These are phyloP conservation scores for Chelidonichthys spinosus DNA, from an alignment of 2,797 vertebrate genomes.

Conservation along the genomic window DNA sequence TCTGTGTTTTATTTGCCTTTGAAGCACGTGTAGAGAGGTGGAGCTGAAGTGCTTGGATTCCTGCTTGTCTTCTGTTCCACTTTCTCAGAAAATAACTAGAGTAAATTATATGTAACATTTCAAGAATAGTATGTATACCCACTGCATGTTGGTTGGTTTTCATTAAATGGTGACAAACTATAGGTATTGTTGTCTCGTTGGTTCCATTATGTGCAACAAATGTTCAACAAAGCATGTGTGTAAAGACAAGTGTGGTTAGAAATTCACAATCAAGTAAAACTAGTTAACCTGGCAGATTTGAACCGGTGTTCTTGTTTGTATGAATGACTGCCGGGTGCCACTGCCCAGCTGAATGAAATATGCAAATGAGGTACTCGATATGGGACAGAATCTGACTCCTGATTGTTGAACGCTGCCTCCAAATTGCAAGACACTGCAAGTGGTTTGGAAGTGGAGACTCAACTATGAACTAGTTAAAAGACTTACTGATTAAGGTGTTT, in stretches of 20 bases:
- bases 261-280: background rate
- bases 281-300: background rate
- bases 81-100: background rate
- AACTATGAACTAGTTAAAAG: background rate
- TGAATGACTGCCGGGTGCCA: background rate
- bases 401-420: background rate
- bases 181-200: background rate
- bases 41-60: background rate
- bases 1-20: constrained; percentile 48
- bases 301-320: background rate
- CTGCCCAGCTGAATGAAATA: constrained; percentile 22
- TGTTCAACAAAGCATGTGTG: background rate
- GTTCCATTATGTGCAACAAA: constrained; percentile 3
- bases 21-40: constrained; percentile 22
- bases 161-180: too few species aligned
- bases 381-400: background rate
- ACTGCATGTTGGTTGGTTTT: background rate
- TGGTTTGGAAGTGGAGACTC: background rate
- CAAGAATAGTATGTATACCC: too few species aligned
- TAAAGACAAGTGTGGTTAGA: constrained; percentile 12
- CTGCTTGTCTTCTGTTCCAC: background rate
- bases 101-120: background rate
- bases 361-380: constrained; percentile 37
- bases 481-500: background rate
- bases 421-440: background rate